phyloP scores from a whole-genome alignment of 2,888 invertebrate species.

The Ernsta delagoae region DNA sequence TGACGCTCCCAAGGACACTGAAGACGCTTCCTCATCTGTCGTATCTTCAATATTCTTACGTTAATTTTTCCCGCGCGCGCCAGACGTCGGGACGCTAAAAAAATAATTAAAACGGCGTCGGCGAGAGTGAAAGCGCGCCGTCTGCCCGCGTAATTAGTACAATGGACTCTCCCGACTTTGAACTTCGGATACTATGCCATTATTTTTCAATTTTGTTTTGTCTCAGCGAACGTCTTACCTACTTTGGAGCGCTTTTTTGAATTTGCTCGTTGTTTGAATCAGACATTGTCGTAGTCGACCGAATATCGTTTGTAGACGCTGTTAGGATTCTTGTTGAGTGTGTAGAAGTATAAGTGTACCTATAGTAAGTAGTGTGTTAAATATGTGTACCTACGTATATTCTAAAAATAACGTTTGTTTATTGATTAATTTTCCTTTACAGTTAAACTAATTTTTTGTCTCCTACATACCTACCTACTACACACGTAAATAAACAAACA shows the following conservation, averaged over 20 bases:
- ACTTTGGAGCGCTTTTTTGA: not conserved
- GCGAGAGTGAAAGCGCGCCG: slow-evolving; percentile 83
- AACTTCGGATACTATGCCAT: slow-evolving; percentile 78
- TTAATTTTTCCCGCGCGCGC: slow-evolving; percentile 78
- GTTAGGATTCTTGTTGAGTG: no score
- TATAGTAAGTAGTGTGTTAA: no score
- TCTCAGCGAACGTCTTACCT: slow-evolving; percentile 37
- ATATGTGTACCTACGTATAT: no score
- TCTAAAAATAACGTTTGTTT: no score
- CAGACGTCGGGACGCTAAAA: slow-evolving; percentile 85
- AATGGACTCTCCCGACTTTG: slow-evolving; percentile 85
- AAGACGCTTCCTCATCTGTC: no score
- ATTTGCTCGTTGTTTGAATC: not conserved
- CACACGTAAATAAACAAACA: no score
- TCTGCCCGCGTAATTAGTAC: slow-evolving; percentile 84
- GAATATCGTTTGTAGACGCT: no score
- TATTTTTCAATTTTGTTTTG: slow-evolving; percentile 61
- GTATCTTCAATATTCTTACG: slow-evolving; percentile 51
- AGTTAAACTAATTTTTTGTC: no score
- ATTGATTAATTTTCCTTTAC: no score
- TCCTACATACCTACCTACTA: no score
- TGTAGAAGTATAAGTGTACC: no score
- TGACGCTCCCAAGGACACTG: no score
- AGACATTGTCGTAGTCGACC: not conserved
- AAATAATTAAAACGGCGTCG: slow-evolving; percentile 84